phyloP scores from a whole-genome alignment of 1,140 invertebrate species.

The Bombus pascuorum region DNA sequence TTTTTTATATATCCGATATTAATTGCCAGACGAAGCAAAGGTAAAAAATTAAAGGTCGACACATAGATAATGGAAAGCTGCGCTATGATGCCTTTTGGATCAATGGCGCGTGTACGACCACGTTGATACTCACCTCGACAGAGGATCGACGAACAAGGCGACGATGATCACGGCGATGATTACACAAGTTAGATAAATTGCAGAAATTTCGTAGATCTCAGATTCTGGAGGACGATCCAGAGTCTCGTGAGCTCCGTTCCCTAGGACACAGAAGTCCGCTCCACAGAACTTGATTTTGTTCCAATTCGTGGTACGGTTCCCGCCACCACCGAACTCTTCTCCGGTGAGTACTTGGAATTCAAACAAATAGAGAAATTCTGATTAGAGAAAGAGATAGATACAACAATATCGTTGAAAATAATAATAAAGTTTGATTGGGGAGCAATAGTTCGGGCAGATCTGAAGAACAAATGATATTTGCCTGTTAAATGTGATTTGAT shows the following conservation, averaged over 20 bases:
- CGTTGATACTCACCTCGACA: constrained; percentile 88
- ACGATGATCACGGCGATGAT: constrained; percentile 93
- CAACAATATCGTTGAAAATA: not conserved
- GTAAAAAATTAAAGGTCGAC: constrained; percentile 40
- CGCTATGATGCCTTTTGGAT: not conserved
- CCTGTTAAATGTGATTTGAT: no score
- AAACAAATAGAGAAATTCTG: constrained; percentile 43
- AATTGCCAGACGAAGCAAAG: not conserved
- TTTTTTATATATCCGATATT: constrained; percentile 1
- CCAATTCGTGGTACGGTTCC: constrained; percentile 80
- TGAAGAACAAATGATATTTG: no score
- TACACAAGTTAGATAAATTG: constrained; percentile 94
- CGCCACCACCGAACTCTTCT: constrained; percentile 84
- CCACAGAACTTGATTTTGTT: constrained; percentile 88
- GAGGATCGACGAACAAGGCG: constrained; percentile 93
- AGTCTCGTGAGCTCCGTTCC: constrained; percentile 86
- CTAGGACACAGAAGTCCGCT: constrained; percentile 91
- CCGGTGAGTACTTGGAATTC: constrained; percentile 87
- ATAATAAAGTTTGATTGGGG: not conserved
- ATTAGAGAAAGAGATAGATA: not conserved
- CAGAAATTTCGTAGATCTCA: constrained; percentile 93
- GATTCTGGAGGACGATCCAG: constrained; percentile 89
- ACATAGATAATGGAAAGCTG: constrained; percentile 4
- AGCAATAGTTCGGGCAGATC: no score
- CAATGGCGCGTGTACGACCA: no score